phyloP scores from a whole-genome alignment of 2,888 invertebrate species.

The Lycophotia porphyrea region DNA sequence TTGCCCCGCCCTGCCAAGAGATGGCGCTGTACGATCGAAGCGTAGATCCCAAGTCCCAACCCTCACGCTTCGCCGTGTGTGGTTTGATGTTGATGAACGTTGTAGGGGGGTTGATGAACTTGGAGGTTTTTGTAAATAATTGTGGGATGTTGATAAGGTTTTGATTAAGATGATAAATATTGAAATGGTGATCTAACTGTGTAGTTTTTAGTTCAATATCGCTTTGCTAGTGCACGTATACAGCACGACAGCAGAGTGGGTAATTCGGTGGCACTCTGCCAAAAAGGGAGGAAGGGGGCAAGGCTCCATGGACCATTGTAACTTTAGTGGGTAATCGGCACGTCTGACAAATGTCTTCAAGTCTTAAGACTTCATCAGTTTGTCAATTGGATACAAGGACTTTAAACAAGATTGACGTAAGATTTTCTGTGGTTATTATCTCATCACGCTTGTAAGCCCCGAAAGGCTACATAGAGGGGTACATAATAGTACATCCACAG shows the following conservation, averaged over 20 bases:
- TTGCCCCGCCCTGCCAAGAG: slow-evolving; percentile 83
- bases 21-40: slow-evolving; percentile 84
- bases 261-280: slow-evolving; percentile 27
- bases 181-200: background rate
- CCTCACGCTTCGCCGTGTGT: slow-evolving; percentile 78
- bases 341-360: background rate
- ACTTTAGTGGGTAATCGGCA: background rate
- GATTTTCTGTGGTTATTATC: background rate
- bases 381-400: background rate
- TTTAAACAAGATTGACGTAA: background rate
- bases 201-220: background rate
- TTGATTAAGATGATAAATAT: background rate
- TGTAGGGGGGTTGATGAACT: slow-evolving; percentile 67
- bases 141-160: slow-evolving; percentile 33
- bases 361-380: background rate
- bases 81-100: slow-evolving; percentile 62
- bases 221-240: background rate
- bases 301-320: background rate
- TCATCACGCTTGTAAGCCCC: too few species aligned
- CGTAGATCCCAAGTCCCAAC: slow-evolving; percentile 64
- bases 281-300: background rate
- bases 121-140: slow-evolving; percentile 38
- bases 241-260: background rate
- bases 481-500: background rate
- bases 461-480: background rate